A percentile compares a stretch with the other conserved stretches of the same genome.
These are phyloP conservation scores for Phyllostomus discolor DNA, from an alignment of 2,113 vertebrate species.

Conservation along the genomic window DNA sequence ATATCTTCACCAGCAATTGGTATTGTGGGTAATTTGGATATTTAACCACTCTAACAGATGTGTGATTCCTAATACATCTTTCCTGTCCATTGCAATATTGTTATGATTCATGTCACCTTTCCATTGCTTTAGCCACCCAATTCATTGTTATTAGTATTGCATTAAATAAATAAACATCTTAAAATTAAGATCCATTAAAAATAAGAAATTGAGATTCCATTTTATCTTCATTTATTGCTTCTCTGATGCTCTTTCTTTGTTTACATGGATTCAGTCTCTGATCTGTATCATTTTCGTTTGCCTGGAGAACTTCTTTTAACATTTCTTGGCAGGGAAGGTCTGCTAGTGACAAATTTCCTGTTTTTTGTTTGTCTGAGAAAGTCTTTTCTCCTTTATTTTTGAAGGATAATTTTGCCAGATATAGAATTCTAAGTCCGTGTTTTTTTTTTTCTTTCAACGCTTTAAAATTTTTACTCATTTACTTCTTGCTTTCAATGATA, in stretches of 20 bases:
- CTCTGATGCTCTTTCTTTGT: background rate
- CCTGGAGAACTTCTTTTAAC: background rate
- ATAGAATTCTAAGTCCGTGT: background rate
- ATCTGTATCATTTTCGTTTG: background rate
- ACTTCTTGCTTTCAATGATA: background rate
- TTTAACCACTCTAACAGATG: background rate
- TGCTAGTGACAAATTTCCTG: background rate
- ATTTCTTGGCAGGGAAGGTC: background rate
- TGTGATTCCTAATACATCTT: background rate
- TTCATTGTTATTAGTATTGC: background rate
- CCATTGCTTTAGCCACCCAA: background rate
- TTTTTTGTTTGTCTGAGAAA: background rate
- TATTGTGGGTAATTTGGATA: background rate
- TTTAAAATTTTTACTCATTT: background rate
- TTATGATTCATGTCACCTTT: background rate
- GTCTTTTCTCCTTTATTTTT: background rate
- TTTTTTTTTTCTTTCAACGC: background rate
- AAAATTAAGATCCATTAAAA: background rate
- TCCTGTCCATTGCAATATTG: background rate
- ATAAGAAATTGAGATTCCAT: background rate
- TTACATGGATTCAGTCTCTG: background rate
- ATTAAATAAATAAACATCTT: background rate
- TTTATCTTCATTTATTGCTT: background rate
- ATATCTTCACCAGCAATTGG: background rate
- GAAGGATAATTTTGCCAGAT: background rate